These are phyloP conservation scores for Eupeodes luniger DNA, from an alignment of 2,888 invertebrate genomes.

Conservation along the genomic window DNA sequence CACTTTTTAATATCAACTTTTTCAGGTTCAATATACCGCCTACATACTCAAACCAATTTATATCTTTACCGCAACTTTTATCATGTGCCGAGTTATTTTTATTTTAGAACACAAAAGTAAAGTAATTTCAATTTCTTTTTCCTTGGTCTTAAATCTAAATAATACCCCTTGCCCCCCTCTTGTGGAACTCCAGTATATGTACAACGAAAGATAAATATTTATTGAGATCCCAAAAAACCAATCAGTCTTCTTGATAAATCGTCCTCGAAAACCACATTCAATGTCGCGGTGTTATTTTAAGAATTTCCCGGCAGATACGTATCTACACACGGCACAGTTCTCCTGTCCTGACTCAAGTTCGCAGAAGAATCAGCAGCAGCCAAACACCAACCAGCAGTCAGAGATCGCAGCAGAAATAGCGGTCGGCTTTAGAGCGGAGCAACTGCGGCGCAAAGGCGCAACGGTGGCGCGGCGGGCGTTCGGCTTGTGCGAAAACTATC, in stretches of 20 bases:
- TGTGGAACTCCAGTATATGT: too few relatives aligned
- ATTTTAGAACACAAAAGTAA: not conserved
- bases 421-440: not conserved
- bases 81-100: too few relatives aligned
- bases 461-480: not conserved
- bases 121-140: not conserved
- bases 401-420: constrained; percentile 27
- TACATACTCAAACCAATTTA: too few relatives aligned
- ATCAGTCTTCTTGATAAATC: constrained; percentile 58
- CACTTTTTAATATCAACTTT: too few relatives aligned
- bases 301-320: constrained; percentile 67
- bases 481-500: constrained; percentile 65
- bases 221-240: constrained; percentile 46
- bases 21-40: too few relatives aligned
- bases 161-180: not conserved
- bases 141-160: constrained; percentile 5
- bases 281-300: constrained; percentile 64
- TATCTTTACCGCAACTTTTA: too few relatives aligned
- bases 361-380: constrained; percentile 6
- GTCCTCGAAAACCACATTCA: constrained; percentile 42
- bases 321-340: constrained; percentile 64
- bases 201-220: constrained; percentile 23
- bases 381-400: not conserved
- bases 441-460: too few relatives aligned
- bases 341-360: not conserved